These are phyloP conservation scores for Hippocampus guttulatus DNA, from an alignment of 2,113 vertebrate genomes.

Conservation along the genomic window DNA sequence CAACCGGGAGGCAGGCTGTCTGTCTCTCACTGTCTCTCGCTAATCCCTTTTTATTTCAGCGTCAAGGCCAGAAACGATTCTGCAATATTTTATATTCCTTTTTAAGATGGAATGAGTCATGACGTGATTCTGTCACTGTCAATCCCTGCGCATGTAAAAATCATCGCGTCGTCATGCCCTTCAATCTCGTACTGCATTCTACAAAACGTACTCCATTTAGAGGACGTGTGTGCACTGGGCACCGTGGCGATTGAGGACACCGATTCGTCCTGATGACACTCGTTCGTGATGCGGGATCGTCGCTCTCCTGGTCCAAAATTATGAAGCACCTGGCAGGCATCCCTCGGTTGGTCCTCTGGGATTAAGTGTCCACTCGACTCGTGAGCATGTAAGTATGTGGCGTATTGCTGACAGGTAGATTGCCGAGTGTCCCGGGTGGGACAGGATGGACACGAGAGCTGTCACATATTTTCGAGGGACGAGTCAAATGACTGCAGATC, in stretches of 20 bases:
- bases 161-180: neutral
- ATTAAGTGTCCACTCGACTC: slow-evolving; percentile 35
- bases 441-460: slow-evolving; percentile 17
- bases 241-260: neutral
- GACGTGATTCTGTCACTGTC: neutral
- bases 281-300: slow-evolving; percentile 2
- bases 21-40: slow-evolving; percentile 37
- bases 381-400: slow-evolving; percentile 30
- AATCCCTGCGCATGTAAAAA: neutral
- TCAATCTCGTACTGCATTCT: slow-evolving; percentile 6
- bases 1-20: slow-evolving; percentile 70
- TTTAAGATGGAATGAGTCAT: neutral
- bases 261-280: neutral
- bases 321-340: slow-evolving; percentile 13
- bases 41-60: slow-evolving; percentile 33
- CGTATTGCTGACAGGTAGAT: slow-evolving; percentile 51
- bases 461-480: slow-evolving; percentile 11
- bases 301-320: slow-evolving; percentile 6
- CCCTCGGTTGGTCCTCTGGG: slow-evolving; percentile 12
- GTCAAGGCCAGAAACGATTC: slow-evolving; percentile 29
- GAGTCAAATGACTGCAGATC: neutral
- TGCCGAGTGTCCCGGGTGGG: slow-evolving; percentile 39
- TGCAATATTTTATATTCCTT: slow-evolving; percentile 18
- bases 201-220: neutral
- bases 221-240: neutral